phyloP scores from a whole-genome alignment of 2,888 invertebrate species.

The Thereva unica region DNA sequence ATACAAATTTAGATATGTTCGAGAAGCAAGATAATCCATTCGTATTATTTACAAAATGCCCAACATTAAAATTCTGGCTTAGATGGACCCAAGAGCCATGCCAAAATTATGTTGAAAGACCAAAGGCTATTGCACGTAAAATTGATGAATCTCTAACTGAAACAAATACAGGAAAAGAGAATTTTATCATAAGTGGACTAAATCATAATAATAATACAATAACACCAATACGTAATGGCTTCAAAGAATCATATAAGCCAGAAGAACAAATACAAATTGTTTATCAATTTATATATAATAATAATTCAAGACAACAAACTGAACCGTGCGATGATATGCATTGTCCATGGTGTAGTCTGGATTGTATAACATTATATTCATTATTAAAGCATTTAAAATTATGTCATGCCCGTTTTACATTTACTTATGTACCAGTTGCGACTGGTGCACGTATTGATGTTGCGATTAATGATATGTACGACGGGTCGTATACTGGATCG shows the following conservation, averaged over 20 bases:
- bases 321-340: constrained; percentile 91
- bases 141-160: constrained; percentile 1
- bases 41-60: constrained; percentile 77
- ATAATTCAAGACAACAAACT: constrained; percentile 92
- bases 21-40: constrained; percentile 61
- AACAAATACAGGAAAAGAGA: constrained; percentile 56
- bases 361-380: constrained; percentile 85
- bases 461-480: constrained; percentile 91
- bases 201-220: constrained; percentile 49
- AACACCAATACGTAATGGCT: constrained; percentile 19
- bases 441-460: constrained; percentile 85
- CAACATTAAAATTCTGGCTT: constrained; percentile 81
- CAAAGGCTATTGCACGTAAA: constrained; percentile 58
- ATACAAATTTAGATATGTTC: constrained; percentile 56
- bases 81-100: constrained; percentile 80
- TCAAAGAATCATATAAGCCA: neutral
- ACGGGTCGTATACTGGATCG: constrained; percentile 93
- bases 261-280: constrained; percentile 76
- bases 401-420: constrained; percentile 91
- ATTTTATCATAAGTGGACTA: constrained; percentile 44
- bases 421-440: constrained; percentile 68
- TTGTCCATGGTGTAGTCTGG: constrained; percentile 95
- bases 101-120: constrained; percentile 69
- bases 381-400: constrained; percentile 91
- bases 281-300: constrained; percentile 95